Evolutionary conservation across 2,888 invertebrate genomes (phyloP).

Genomic region (Meiosimyza platycephala): DNA sequence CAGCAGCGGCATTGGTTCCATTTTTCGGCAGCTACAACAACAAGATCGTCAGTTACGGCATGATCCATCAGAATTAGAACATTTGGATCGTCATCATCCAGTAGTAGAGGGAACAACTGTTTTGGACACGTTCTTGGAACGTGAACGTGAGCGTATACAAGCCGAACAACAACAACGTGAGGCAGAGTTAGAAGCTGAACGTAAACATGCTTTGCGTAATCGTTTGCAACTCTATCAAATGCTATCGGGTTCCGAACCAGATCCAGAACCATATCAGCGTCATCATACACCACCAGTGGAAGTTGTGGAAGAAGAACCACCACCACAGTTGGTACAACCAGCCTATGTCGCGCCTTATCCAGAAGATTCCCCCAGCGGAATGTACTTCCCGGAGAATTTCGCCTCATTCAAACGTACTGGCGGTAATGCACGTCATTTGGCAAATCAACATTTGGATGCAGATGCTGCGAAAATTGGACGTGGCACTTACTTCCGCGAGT

Average conservation of each 20-base stretch:
- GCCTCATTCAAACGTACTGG: constrained; percentile 54
- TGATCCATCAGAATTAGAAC: constrained; percentile 58
- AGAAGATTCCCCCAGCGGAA: constrained; percentile 55
- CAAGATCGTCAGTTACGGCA: constrained; percentile 59
- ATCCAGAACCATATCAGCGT: constrained; percentile 61
- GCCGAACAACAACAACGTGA: constrained; percentile 50
- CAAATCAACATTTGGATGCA: background rate
- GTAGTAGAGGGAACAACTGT: constrained; percentile 52
- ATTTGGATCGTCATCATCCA: constrained; percentile 53
- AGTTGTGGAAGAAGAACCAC: constrained; percentile 48
- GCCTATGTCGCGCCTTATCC: constrained; percentile 53
- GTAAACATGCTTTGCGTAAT: constrained; percentile 56
- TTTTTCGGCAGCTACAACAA: constrained; percentile 54
- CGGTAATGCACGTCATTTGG: constrained; percentile 37
- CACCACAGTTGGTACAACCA: constrained; percentile 40
- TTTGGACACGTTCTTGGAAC: constrained; percentile 57
- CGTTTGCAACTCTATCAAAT: constrained; percentile 63
- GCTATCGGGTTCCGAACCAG: constrained; percentile 62
- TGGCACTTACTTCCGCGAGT: constrained; percentile 55
- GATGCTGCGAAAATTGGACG: constrained; percentile 39
- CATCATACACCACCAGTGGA: constrained; percentile 52
- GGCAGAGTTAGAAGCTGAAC: constrained; percentile 52
- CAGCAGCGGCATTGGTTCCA: constrained; percentile 50
- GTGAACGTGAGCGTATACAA: constrained; percentile 55
- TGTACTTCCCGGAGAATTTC: constrained; percentile 58